Conservation (phyloP, 35 echinoderm and acorn worm species). For the Nesometra sesokonis region DNA sequence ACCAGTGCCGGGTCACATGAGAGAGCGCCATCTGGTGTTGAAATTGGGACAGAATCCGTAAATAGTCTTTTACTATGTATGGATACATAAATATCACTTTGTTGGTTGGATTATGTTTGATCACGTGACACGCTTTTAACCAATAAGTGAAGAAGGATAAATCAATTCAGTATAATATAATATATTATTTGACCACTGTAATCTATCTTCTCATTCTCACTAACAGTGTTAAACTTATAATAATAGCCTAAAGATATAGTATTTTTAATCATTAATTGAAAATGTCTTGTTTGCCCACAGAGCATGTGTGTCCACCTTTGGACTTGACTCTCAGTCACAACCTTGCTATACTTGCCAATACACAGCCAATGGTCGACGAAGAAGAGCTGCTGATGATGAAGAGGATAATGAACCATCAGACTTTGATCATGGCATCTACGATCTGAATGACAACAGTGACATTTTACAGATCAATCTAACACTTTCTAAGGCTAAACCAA, state of each 20-base stretch:
- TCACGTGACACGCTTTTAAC: too few relatives aligned
- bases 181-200: neutral
- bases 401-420: neutral
- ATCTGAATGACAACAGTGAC: constrained; percentile 25
- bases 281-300: neutral
- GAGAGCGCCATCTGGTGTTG: too few relatives aligned
- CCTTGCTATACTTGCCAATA: neutral
- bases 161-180: too few relatives aligned
- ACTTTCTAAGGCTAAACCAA: constrained; percentile 17
- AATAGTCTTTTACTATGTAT: too few relatives aligned
- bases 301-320: constrained; percentile 39
- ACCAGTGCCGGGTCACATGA: too few relatives aligned
- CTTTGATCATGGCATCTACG: neutral
- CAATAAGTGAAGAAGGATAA: too few relatives aligned
- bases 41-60: too few relatives aligned
- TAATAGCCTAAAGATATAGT: too few relatives aligned
- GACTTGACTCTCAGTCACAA: neutral
- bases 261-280: too few relatives aligned
- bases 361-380: neutral
- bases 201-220: neutral
- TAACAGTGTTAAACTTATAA: too few relatives aligned
- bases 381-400: neutral
- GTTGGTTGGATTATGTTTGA: too few relatives aligned
- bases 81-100: too few relatives aligned
- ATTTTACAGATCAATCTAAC: constrained; percentile 42